These are phyloP conservation scores for Caenorhabditis becei DNA, from an alignment of 2,888 invertebrate species.

Conservation along the genomic window DNA sequence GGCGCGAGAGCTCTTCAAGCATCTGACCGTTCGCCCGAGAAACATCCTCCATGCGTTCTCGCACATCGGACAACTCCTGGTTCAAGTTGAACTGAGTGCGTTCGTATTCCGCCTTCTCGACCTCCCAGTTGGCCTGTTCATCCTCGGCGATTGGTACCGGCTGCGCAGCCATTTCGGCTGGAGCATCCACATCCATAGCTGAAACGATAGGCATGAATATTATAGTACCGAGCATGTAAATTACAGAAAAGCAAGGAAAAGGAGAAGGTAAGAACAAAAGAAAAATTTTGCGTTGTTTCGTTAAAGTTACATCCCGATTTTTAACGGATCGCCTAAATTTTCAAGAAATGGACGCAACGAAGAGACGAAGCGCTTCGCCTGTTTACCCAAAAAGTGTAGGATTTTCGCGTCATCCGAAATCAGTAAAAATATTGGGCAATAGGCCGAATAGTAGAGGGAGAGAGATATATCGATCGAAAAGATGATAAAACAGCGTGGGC, in stretches of 20 bases:
- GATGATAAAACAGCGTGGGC: too few relatives aligned
- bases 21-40: slow-evolving; percentile 35
- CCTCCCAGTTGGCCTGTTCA: slow-evolving; percentile 48
- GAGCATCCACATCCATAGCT: slow-evolving; percentile 52
- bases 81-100: slow-evolving; percentile 58
- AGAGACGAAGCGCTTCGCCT: too few relatives aligned
- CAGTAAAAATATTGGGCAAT: too few relatives aligned
- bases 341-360: too few relatives aligned
- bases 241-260: neutral
- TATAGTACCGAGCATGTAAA: neutral
- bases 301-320: too few relatives aligned
- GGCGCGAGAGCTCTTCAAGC: slow-evolving; percentile 24
- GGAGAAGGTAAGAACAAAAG: too few relatives aligned
- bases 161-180: slow-evolving; percentile 29
- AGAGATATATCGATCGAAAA: too few relatives aligned
- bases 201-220: neutral
- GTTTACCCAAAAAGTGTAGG: too few relatives aligned
- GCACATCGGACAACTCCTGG: slow-evolving; percentile 45
- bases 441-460: too few relatives aligned
- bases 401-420: too few relatives aligned
- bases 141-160: slow-evolving; percentile 20
- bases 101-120: slow-evolving; percentile 53
- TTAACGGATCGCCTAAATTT: too few relatives aligned
- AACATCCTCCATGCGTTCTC: slow-evolving; percentile 38
- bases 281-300: too few relatives aligned